These are phyloP conservation scores for Tolypeutes matacus DNA, from an alignment of 2,797 vertebrate genomes.

Conservation along the genomic window DNA sequence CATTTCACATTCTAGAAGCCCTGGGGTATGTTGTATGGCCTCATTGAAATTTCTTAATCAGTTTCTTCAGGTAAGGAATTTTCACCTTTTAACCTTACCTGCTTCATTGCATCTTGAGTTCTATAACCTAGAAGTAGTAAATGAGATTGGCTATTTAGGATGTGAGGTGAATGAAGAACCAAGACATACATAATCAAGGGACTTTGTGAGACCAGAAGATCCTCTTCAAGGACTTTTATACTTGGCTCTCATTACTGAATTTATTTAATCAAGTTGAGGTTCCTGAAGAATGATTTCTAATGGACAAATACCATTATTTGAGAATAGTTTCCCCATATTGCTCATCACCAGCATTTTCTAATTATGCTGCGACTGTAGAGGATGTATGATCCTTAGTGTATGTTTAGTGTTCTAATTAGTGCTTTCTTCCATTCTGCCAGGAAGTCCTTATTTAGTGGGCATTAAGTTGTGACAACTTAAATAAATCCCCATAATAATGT, in stretches of 20 bases:
- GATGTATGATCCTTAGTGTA: neutral
- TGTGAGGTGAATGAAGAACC: neutral
- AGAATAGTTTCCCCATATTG: neutral
- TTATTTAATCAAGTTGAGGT: neutral
- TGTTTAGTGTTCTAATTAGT: neutral
- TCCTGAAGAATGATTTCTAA: neutral
- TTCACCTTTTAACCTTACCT: neutral
- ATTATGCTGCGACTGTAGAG: neutral
- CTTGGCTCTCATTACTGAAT: neutral
- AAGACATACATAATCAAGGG: neutral
- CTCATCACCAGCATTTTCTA: neutral
- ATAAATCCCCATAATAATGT: no score
- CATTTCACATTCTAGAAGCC: neutral
- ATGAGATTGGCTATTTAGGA: neutral
- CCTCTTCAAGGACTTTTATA: neutral
- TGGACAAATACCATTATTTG: neutral
- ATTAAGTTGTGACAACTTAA: no score
- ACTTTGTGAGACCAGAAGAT: neutral
- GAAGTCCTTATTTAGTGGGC: no score
- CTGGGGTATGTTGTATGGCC: neutral
- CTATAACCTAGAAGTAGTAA: neutral
- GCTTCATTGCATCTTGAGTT: neutral
- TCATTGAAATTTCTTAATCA: neutral
- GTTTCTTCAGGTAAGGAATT: neutral
- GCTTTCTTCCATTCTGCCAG: neutral